phyloP scores from a whole-genome alignment of 2,888 invertebrate genomes.

The Macrophya alboannulata region DNA sequence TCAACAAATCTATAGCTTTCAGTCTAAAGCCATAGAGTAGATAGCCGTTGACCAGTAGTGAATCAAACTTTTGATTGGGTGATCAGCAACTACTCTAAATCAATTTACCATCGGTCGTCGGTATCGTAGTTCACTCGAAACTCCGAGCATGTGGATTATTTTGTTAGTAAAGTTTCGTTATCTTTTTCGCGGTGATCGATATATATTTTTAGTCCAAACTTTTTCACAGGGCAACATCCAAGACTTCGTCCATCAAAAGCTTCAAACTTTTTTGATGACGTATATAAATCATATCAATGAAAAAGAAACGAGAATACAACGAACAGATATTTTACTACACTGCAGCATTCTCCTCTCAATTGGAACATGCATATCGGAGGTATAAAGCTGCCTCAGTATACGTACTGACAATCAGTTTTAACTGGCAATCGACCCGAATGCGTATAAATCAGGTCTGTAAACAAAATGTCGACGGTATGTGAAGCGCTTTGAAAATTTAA shows the following conservation, averaged over 20 bases:
- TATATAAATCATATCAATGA: not conserved
- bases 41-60: not conserved
- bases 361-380: constrained; percentile 22
- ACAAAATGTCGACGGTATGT: not conserved
- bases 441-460: constrained; percentile 13
- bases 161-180: not conserved
- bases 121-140: not conserved
- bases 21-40: not conserved
- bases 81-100: not conserved
- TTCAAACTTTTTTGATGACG: no score
- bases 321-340: not conserved
- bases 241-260: not conserved
- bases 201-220: no score
- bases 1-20: not conserved
- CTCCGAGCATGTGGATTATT: not conserved
- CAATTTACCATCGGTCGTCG: not conserved
- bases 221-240: no score
- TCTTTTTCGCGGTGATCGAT: no score
- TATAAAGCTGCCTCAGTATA: not conserved
- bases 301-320: not conserved
- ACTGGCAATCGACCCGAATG: constrained; percentile 49
- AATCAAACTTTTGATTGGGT: constrained; percentile 4
- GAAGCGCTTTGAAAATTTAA: not conserved
- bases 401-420: constrained; percentile 38
- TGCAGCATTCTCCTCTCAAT: not conserved